Base-by-base conservation (phyloP, 2,888 invertebrate species). In the Bellardia bayeri region DNA sequence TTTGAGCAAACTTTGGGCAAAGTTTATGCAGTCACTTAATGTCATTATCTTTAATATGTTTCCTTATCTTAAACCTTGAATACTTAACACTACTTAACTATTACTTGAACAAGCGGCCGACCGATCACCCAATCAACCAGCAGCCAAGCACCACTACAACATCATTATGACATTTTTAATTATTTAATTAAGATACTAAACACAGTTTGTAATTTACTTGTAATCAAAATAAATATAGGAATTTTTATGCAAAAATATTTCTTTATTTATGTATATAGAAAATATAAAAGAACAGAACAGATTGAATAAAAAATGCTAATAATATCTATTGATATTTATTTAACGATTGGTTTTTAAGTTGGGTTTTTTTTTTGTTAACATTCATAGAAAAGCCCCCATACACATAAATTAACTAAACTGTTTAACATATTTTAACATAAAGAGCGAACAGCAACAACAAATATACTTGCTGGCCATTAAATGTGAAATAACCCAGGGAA, bases 341-440 rank as follows among this genome's bases (percentile, higher is more conserved):
- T 64, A 45, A 33, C 42, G 75, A 51, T 82, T 51, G 54, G 64
- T 61, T 76, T 66, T 74, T 9, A 54, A 54, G 69, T 51, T 3
- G 63, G 14, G 37, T 66, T 74, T 30, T 81, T 16, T 45, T 61
- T 74, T 30, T 81, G 61, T 78, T 64, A 74, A 66, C 81, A 69
- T 81, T 79, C 81, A 82, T 64, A 82, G 64, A 82, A 81, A 56
- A 84, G 78, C 84, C 84, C 84, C 78, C 74, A 87, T 87, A 66
- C 42, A 82, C 87, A 87, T 84, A 87, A 84, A 87, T 84, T 87
- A 87, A 82, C 58, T 71, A 80, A 80, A 83, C 83, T 82, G 74
- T 87, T 84, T 84, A 87, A 81, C 87, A 87, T 87, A 87, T 81
- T 84, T 87, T 84, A 87, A 78, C 76, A 84, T 78, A 75, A 66